Evolutionary conservation across 2,113 vertebrate genomes (phyloP).

Genomic region (Marmota monax): DNA sequence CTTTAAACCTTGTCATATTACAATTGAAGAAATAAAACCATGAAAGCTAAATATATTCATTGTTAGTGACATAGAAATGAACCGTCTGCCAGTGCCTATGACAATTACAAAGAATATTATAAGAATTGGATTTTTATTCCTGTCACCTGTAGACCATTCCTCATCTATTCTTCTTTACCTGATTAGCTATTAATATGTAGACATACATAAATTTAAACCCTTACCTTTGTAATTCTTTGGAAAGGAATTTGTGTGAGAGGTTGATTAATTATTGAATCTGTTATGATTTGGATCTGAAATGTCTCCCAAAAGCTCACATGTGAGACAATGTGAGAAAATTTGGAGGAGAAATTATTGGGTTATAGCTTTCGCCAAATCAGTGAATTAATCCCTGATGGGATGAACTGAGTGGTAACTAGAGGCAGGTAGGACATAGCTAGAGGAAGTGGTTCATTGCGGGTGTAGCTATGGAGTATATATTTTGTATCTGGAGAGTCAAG

Average conservation of each 20-base stretch:
- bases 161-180: neutral
- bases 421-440: no score
- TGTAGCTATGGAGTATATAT: no score
- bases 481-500: no score
- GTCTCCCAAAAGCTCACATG: no score
- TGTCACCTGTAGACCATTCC: neutral
- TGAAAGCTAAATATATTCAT: neutral
- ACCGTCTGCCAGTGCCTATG: neutral
- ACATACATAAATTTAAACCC: neutral
- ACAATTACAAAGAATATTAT: neutral
- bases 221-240: neutral
- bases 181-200: neutral
- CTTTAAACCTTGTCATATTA: neutral
- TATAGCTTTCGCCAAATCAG: no score
- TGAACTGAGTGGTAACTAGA: no score
- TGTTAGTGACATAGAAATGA: conserved; percentile 23
- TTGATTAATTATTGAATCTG: neutral
- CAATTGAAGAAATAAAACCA: neutral
- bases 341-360: no score
- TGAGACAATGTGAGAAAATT: no score
- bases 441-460: no score
- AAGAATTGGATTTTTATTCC: conserved; percentile 41
- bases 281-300: no score
- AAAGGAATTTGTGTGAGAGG: neutral
- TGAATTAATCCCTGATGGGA: no score